Conservation (phyloP, 2,888 invertebrate genomes). For the Nomada hirtipes region DNA sequence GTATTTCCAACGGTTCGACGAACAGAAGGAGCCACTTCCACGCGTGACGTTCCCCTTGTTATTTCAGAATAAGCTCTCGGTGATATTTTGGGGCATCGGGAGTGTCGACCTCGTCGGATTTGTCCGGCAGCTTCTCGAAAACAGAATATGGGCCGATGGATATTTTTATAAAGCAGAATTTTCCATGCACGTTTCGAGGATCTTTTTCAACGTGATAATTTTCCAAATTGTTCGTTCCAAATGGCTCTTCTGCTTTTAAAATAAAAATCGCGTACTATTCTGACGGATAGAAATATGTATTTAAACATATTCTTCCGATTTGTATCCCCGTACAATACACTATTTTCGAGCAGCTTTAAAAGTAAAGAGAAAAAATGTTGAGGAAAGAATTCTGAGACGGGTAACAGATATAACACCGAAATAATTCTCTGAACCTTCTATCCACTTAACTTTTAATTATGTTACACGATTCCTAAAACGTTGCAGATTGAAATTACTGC, state of each 20-base stretch:
- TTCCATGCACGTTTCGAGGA: background rate
- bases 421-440: conserved; percentile 41
- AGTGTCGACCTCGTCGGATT: background rate
- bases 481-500: conserved; percentile 60
- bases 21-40: background rate
- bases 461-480: conserved; percentile 43
- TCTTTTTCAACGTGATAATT: background rate
- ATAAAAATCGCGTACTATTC: background rate
- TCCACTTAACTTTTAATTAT: conserved; percentile 54
- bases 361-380: too few relatives aligned
- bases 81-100: background rate
- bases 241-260: background rate
- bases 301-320: too few relatives aligned
- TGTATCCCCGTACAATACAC: too few relatives aligned
- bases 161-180: background rate
- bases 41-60: conserved; percentile 2
- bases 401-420: background rate
- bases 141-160: background rate
- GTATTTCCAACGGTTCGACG: background rate
- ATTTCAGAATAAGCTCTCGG: conserved; percentile 24
- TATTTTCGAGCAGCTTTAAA: too few relatives aligned
- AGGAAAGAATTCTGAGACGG: background rate
- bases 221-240: background rate
- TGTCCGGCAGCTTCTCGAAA: background rate
- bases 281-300: too few relatives aligned